Evolutionary conservation across 2,113 vertebrate species (phyloP).

Genomic region (Strix uralensis): DNA sequence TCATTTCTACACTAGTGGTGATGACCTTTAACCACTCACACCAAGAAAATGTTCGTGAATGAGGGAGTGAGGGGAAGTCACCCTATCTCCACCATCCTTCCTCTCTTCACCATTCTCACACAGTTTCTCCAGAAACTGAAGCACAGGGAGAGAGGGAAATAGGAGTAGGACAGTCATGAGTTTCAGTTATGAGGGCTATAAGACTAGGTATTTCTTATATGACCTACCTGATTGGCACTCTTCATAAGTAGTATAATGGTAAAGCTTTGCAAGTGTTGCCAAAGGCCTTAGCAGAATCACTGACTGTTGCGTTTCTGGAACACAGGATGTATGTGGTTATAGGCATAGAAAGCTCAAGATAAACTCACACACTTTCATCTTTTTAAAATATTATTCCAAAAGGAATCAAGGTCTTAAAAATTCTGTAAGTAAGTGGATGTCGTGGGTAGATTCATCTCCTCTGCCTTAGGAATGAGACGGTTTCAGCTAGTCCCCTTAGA

Average conservation of each 20-base stretch:
- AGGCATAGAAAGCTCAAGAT: neutral
- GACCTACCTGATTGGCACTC: neutral
- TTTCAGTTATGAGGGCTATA: neutral
- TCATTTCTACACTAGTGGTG: neutral
- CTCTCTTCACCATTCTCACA: neutral
- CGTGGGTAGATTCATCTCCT: neutral
- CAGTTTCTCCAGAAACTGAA: neutral
- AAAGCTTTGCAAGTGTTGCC: neutral
- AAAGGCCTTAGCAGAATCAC: neutral
- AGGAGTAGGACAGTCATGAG: neutral
- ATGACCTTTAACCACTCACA: neutral
- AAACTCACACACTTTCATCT: neutral
- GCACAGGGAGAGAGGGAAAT: neutral
- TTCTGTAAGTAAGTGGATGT: neutral
- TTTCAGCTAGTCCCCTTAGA: neutral
- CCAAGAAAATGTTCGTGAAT: neutral
- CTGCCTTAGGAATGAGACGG: neutral
- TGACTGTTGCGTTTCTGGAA: neutral
- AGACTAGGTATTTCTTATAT: neutral
- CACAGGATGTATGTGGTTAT: neutral
- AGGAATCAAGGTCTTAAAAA: neutral
- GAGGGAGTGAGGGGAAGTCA: neutral
- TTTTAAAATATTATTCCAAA: neutral
- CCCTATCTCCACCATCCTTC: neutral
- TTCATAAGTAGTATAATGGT: neutral